Evolutionary conservation across 2,888 invertebrate genomes (phyloP).

Genomic region (Coleophora flavipennella): DNA sequence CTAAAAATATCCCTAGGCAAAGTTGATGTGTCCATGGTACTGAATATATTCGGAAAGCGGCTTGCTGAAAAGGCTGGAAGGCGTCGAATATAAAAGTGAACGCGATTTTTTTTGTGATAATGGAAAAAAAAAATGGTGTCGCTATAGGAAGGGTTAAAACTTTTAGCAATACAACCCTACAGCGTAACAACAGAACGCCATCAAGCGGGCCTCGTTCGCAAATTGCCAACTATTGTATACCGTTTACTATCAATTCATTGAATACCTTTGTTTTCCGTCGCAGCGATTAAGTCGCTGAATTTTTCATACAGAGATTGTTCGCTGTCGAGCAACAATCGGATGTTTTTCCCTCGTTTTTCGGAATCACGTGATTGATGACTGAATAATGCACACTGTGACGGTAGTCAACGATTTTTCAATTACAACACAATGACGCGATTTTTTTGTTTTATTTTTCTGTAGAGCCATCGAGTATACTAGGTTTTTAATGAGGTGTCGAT

Average conservation of each 20-base stretch:
- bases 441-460: constrained; percentile 24
- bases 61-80: too few species aligned
- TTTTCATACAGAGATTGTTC: constrained; percentile 48
- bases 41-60: too few species aligned
- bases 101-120: too few species aligned
- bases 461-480: neutral
- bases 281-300: constrained; percentile 62
- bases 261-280: constrained; percentile 46
- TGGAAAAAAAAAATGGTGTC: too few species aligned
- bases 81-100: too few species aligned
- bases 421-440: constrained; percentile 52
- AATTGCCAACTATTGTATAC: constrained; percentile 50
- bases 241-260: constrained; percentile 39
- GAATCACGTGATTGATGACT: constrained; percentile 62
- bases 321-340: constrained; percentile 53
- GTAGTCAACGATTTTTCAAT: constrained; percentile 66
- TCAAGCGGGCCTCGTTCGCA: constrained; percentile 7
- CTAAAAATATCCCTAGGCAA: too few species aligned
- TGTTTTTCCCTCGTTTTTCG: constrained; percentile 65
- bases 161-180: too few species aligned
- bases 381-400: constrained; percentile 53
- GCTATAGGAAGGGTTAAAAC: too few species aligned
- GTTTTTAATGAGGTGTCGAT: too few species aligned
- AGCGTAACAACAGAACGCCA: too few species aligned
- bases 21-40: too few species aligned